These are phyloP conservation scores for Megaustenia siamemsis DNA, from an alignment of 2,888 invertebrate species.

Conservation along the genomic window DNA sequence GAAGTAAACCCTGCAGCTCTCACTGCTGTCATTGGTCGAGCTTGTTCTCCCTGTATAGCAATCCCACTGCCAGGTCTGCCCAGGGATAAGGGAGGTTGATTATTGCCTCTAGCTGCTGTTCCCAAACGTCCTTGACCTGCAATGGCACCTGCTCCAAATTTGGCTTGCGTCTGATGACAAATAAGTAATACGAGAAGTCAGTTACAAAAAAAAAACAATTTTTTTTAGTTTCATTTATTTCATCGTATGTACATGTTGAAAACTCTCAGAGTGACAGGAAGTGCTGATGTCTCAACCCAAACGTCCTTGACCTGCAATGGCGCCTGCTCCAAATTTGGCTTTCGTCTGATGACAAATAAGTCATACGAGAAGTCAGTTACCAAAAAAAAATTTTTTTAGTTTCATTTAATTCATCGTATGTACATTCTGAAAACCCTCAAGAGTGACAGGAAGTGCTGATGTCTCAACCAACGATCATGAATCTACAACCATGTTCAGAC, in stretches of 20 bases:
- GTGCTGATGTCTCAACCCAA: no score
- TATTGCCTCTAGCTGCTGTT: slow-evolving; percentile 68
- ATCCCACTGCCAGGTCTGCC: slow-evolving; percentile 75
- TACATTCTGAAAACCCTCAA: no score
- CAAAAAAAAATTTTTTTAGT: no score
- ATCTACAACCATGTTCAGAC: no score
- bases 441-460: no score
- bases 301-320: slow-evolving; percentile 33
- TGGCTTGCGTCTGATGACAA: slow-evolving; percentile 49
- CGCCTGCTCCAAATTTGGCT: slow-evolving; percentile 40
- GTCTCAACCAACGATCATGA: no score
- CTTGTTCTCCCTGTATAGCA: slow-evolving; percentile 76
- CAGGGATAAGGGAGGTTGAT: slow-evolving; percentile 76
- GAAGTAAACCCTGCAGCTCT: slow-evolving; percentile 97
- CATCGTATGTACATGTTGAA: no score
- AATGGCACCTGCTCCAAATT: slow-evolving; percentile 11
- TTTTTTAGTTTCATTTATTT: no score
- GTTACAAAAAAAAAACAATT: not conserved
- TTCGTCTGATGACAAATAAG: slow-evolving; percentile 37
- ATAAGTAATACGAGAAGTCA: not conserved
- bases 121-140: slow-evolving; percentile 57
- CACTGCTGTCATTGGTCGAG: slow-evolving; percentile 96
- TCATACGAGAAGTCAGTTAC: not conserved
- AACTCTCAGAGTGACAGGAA: no score
- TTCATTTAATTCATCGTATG: no score